Evolutionary conservation across 2,888 invertebrate genomes (phyloP), one percentile per base, ranked within the genome.

Genomic region (Palloptera scutellata): DNA sequence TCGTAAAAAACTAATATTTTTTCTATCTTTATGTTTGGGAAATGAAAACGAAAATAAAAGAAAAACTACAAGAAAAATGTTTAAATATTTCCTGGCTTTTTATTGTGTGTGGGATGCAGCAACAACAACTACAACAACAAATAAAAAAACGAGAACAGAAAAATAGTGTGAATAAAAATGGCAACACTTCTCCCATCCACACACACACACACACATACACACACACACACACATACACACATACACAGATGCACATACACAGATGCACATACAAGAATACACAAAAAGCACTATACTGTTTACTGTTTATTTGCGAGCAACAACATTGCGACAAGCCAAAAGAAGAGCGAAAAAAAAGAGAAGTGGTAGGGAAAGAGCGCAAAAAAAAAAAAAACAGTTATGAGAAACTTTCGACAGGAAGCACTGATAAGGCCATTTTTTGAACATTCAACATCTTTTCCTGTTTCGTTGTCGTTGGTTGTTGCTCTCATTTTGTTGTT

Each of bases 361-460:
- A 45, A 45, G 13, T 1, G 45, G 45, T 12, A 11, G 48, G 11
- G 15, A 48, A 48, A 4, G 48, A 8, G 15, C 13, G 48, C 8
- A 48, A 13, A 13, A 48, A 48, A 48, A 11, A 48, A 15, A n/a
- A 48, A n/a, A 48, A 76, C 79, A 82, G 83, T 82, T 83, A 79
- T 80, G 79, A 80, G 6, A 83, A 83, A 83, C 79, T 83, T 84
- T 84, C 83, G 80, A 82, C 84, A 84, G 83, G 84, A 83, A 81
- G 78, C 77, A 79, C 83, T 83, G 83, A 83, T 83, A 83, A 83
- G 84, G 79, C 81, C 80, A 82, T 81, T 79, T 81, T 80, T 77
- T 74, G 64, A 60, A 74, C 76, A 75, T 75, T 74, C 75, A 75
- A 68, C 72, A 15, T 15, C 52, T 48, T 58, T 67, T 58, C 53